A percentile compares a stretch with the other conserved stretches of the same genome.
Conservation (phyloP, 2,113 vertebrate species). For the Scartelaos histophorus region DNA sequence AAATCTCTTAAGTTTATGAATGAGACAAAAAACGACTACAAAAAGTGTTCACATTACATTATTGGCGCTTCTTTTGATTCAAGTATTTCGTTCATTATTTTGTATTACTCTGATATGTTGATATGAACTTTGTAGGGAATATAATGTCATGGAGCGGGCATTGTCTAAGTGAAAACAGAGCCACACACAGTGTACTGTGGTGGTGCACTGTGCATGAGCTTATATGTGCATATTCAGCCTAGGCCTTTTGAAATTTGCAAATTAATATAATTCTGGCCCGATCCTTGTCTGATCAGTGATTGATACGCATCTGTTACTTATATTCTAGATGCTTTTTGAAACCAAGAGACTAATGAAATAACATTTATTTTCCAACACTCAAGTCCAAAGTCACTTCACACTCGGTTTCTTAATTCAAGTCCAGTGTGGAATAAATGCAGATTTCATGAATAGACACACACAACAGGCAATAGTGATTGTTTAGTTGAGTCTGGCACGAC, state of each 20-base stretch:
- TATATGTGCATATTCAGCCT: conserved; percentile 84
- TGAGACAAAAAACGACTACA: conserved; percentile 78
- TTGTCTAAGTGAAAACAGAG: conserved; percentile 57
- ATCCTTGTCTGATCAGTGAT: conserved; percentile 58
- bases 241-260: conserved; percentile 74
- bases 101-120: conserved; percentile 83
- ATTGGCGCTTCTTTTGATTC: conserved; percentile 96
- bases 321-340: conserved; percentile 62
- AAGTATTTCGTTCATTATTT: conserved; percentile 96
- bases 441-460: conserved; percentile 47
- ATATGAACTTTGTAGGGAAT: conserved; percentile 77
- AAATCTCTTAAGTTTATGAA: conserved; percentile 87
- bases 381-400: conserved; percentile 35
- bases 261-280: conserved; percentile 41
- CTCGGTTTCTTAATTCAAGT: conserved; percentile 62
- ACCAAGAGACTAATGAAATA: conserved; percentile 41
- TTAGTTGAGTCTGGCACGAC: conserved; percentile 65
- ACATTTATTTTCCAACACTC: conserved; percentile 56
- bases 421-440: conserved; percentile 74
- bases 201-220: conserved; percentile 67
- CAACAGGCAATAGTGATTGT: conserved; percentile 79
- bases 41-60: conserved; percentile 95
- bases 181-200: conserved; percentile 61
- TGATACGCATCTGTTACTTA: conserved; percentile 53
- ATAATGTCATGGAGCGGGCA: conserved; percentile 48